Base-by-base conservation (phyloP, 2,888 invertebrate genomes). In the Masnerella sp. region DNA sequence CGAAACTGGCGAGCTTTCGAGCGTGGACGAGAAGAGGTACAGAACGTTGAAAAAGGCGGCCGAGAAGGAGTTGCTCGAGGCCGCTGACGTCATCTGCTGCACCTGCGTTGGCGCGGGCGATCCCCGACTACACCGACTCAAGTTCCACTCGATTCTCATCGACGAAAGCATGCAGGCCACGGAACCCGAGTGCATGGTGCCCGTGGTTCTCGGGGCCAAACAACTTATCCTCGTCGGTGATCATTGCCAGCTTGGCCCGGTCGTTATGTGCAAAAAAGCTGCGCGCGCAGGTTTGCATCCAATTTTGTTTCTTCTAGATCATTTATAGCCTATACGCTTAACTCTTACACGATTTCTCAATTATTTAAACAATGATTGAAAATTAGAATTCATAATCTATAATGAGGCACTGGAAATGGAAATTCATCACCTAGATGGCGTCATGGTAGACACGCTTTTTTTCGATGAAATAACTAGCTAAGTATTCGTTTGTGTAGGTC, bases 51-150 rank as follows among this genome's bases (percentile, higher is more conserved):
- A 98, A 78, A 95, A 97, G 81, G 92, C 94, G 20, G 94, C 97
- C 5, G 99, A 99, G 85, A 92, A 95, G 56, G 94, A 97, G 77
- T 89, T 99, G 8, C 87, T 97, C 1, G 96, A 96, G 87, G 96
- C 97, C 0, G 99, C 99, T 0, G 99, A 99, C 88, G 99, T 99
- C 0, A 97, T 99, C 59, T 99, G 99, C 84, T 98, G 98, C 84
- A 99, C 99, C 0, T 99, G 99, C 86, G 99, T 99, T 0, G 98
- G 98, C 8, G 98, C 99, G 0, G 99, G 99, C 0, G 99, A 99
- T 88, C 96, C 96, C 0, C 90, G 99, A 14, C 89, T 99, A n/a
- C 93, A 94, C 1, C 91, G 96, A 58, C 92, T 99, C 85, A 96
- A 98, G 83, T 99, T 99, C 89, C 95, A 96, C 77, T 97, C 97